Evolutionary conservation across 2,797 vertebrate genomes (phyloP), one percentile per base, ranked within the genome.

Genomic region (Labroides dimidiatus): DNA sequence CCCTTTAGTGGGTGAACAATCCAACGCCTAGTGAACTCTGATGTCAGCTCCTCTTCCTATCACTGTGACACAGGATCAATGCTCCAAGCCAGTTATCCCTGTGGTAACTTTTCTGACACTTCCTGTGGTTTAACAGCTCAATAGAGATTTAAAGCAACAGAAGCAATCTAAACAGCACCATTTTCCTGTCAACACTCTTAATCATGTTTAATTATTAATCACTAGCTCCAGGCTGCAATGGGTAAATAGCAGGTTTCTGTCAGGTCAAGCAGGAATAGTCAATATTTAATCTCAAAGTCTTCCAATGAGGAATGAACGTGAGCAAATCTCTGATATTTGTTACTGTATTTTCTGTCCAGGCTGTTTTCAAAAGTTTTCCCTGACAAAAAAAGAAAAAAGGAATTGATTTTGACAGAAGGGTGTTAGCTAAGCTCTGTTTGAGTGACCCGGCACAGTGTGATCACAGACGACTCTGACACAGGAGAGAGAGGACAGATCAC

Each of bases 401-500:
- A 27, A 36, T 14, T 55, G 56, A 27, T 62, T 52, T n/a, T 27
- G 56, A 69, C 66, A 60, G 41, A 20, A 37, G 9, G 30, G 41
- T n/a, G 36, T 49, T 20, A 51, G 41, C 50, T 16, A 10, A 10
- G 47, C 33, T 70, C 37, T 30, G 69, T 57, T 16, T 41, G 53
- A 47, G 42, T 62, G 61, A 69, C 69, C 27, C 14, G 7, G 37
- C 17, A 11, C 41, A 49, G 20, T 53, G 42, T 27, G 45, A 64
- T 59, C 49, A 50, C 6, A 57, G 55, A 2, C 1, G 10, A 3
- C 52, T 53, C 55, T 39, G 49, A 62, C 44, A 63, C 45, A 33
- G 60, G 58, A 48, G 43, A 41, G 37, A 63, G 67, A 49, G 42
- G 48, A 69, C 58, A 53, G 59, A 72, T 60, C 51, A 52, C 19